These are phyloP conservation scores for Leiothrix lutea DNA, from an alignment of 2,113 vertebrate species.

Conservation along the genomic window DNA sequence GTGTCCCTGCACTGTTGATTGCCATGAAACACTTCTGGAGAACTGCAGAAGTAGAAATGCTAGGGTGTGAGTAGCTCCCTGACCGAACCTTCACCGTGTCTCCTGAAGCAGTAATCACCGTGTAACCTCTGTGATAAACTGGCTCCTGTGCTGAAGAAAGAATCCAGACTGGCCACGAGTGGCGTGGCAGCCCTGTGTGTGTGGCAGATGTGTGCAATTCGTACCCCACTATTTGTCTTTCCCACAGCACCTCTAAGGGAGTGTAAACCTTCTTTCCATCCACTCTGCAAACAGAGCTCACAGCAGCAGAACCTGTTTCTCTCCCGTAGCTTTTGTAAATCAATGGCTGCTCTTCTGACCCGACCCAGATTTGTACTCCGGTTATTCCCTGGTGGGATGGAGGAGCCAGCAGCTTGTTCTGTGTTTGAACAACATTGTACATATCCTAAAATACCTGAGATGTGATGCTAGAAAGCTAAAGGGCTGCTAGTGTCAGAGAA, in stretches of 20 bases:
- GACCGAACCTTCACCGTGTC: not conserved
- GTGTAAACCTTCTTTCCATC: not conserved
- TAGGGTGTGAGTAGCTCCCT: not conserved
- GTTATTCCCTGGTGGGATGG: not conserved
- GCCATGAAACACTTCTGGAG: not conserved
- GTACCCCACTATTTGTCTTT: not conserved
- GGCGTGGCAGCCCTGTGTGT: not conserved
- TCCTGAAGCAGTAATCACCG: not conserved
- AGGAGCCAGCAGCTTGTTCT: not conserved
- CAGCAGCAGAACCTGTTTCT: not conserved
- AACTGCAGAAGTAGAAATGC: not conserved
- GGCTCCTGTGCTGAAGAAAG: not conserved
- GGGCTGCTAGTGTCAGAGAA: not conserved
- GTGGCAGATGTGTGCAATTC: not conserved
- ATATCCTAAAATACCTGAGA: not conserved
- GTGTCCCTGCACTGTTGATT: not conserved
- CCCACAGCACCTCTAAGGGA: not conserved
- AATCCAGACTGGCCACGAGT: not conserved
- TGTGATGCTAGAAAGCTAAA: fast-evolving
- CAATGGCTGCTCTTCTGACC: not conserved
- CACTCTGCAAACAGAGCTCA: not conserved
- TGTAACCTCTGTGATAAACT: not conserved
- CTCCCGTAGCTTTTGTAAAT: not conserved
- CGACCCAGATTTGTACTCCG: not conserved
- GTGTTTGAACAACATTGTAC: not conserved